Percentiles rank a stretch among this genome's conserved stretches.
These are phyloP conservation scores for Buphagus erythrorhynchus DNA, from an alignment of 2,797 vertebrate genomes.

Conservation along the genomic window DNA sequence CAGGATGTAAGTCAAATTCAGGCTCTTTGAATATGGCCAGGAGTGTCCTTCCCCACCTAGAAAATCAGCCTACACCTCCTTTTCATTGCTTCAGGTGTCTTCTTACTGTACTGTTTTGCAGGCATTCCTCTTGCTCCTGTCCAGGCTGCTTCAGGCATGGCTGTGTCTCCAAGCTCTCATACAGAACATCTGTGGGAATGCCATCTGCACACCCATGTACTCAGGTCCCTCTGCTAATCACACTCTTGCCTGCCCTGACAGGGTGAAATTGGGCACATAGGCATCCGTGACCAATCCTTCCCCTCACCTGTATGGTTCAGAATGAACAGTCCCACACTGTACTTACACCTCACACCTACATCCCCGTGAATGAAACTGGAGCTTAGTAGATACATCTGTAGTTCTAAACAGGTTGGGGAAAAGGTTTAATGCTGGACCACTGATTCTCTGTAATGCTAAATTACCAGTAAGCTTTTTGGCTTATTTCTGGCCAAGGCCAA, in stretches of 20 bases:
- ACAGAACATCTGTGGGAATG: background rate
- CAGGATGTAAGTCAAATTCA: background rate
- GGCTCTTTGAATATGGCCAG: background rate
- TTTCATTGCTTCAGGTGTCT: background rate
- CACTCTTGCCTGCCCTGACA: background rate
- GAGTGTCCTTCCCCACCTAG: background rate
- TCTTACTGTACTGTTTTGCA: background rate
- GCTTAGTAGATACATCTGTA: background rate
- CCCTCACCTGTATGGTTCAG: background rate
- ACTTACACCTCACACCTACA: background rate
- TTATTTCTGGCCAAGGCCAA: background rate
- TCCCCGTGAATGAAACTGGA: background rate
- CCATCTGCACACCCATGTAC: accelerated
- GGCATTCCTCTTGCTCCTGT: background rate
- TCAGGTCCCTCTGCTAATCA: background rate
- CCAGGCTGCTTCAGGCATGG: background rate
- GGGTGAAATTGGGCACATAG: background rate
- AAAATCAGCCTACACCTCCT: background rate
- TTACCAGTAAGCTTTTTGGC: background rate
- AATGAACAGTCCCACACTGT: background rate
- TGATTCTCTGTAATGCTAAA: background rate
- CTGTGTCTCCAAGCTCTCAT: background rate
- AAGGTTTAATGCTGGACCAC: background rate
- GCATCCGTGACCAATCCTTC: background rate
- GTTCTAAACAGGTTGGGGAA: background rate